Base-by-base conservation (phyloP, 2,797 vertebrate species). In the Odontamblyopus rebecca region DNA sequence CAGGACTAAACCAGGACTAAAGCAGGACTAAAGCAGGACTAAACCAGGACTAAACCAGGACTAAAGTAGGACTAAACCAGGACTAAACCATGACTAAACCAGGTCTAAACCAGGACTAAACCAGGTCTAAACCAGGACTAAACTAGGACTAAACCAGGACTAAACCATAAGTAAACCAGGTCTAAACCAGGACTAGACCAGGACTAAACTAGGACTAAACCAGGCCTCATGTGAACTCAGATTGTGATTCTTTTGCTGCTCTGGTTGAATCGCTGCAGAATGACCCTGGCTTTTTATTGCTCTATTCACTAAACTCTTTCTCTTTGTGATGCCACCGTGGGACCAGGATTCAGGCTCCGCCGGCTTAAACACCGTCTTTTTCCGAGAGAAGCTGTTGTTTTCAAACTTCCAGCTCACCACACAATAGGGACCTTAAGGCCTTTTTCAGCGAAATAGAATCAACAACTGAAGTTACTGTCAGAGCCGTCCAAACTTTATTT, bases 401-500 rank as follows among this genome's bases (percentile, higher is more conserved):
- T 65, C n/a, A 65, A 64, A 65, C 63, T 65, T 65, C 63, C 41
- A 65, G 26, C 38, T 48, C 38, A 27, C 38, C 16, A 50, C 63
- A 65, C 63, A 65, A 65, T 65, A 5, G 41, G 13, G 63, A 65
- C 38, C 38, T 65, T 65, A 48, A 65, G 41, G 63, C 23, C 41
- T 15, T 65, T 65, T 65, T 50, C 41, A 26, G 23, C 6, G 23
- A 15, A 50, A 7, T 48, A 65, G 41, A 65, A 48, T 48, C 63
- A 65, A 65, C 63, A 65, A 50, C 27, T 48, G 41, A 65, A 65
- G 63, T 65, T 29, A 48, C 63, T 65, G 63, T 65, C 63, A 65
- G n/a, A 50, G 63, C 41, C 29, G 23, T 65, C 63, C 63, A 65
- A 64, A 48, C 23, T 65, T 65, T 65, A 48, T 48, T 50, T 44